These are phyloP conservation scores for Trachemys scripta DNA, from an alignment of 2,113 vertebrate species.

Conservation along the genomic window DNA sequence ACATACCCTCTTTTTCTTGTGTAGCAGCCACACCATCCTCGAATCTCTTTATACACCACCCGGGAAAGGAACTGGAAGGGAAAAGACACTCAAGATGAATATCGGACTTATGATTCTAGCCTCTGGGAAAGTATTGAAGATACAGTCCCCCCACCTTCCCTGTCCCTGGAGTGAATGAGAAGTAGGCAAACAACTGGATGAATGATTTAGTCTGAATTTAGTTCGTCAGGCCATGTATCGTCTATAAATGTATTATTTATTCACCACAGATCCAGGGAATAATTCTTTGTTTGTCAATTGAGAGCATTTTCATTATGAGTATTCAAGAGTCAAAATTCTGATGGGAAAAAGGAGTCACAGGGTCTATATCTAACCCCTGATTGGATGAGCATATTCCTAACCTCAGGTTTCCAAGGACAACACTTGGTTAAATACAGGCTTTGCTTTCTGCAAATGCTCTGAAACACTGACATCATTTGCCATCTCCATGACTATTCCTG, in stretches of 20 bases:
- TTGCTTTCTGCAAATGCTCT: neutral
- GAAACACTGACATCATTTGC: neutral
- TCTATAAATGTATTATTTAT: neutral
- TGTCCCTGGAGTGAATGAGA: neutral
- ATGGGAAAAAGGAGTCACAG: neutral
- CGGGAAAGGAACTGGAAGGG: slow-evolving; percentile 87
- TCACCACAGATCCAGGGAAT: neutral
- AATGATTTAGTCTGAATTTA: neutral
- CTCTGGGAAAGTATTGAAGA: neutral
- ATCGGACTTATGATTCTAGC: neutral
- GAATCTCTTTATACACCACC: slow-evolving; percentile 91
- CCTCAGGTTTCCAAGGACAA: neutral
- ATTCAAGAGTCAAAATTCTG: neutral
- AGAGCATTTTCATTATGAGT: neutral
- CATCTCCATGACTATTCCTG: neutral
- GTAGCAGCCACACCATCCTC: slow-evolving; percentile 81
- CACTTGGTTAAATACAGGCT: neutral
- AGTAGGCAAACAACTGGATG: neutral
- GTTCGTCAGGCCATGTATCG: neutral
- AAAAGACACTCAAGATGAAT: neutral
- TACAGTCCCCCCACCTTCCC: too few relatives aligned
- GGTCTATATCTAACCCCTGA: neutral
- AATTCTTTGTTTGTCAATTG: neutral
- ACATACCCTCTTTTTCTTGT: slow-evolving; percentile 85
- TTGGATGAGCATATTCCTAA: neutral